Conservation (phyloP, 2,888 invertebrate genomes). For the Diplazon laetatorius region DNA sequence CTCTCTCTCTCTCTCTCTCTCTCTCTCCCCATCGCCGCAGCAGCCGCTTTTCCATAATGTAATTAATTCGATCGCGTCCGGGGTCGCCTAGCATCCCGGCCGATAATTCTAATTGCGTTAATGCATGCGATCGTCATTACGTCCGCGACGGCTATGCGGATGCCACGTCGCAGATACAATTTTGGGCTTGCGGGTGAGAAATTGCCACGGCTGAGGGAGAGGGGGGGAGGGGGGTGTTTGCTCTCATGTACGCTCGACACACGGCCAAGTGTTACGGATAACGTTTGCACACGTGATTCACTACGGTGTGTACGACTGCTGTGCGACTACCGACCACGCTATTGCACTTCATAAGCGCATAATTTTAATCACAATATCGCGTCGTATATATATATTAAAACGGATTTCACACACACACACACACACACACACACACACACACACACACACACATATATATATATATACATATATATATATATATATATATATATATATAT, state of each 20-base stretch:
- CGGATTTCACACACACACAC: too few species aligned
- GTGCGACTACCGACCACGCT: too few species aligned
- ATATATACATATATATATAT: too few species aligned
- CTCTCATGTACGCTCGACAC: constrained; percentile 6
- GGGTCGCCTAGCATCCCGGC: constrained; percentile 59
- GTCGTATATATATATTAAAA: too few species aligned
- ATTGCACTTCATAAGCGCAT: not conserved
- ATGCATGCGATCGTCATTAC: constrained; percentile 63
- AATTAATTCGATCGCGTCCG: constrained; percentile 65
- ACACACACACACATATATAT: too few species aligned
- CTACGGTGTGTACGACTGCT: too few species aligned
- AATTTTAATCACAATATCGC: too few species aligned
- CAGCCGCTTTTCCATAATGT: constrained; percentile 64
- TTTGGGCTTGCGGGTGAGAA: constrained; percentile 15
- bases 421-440: too few species aligned
- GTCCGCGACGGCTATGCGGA: constrained; percentile 7
- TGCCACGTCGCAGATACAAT: not conserved
- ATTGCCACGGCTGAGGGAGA: constrained; percentile 12
- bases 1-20: constrained; percentile 19
- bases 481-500: too few species aligned
- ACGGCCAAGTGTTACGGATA: constrained; percentile 4
- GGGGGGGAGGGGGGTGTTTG: constrained; percentile 17
- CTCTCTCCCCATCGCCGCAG: constrained; percentile 23
- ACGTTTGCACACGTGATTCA: not conserved
- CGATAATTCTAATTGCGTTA: constrained; percentile 68